Base-by-base conservation (phyloP, 1,140 invertebrate species). In the Drosophila murphyi region DNA sequence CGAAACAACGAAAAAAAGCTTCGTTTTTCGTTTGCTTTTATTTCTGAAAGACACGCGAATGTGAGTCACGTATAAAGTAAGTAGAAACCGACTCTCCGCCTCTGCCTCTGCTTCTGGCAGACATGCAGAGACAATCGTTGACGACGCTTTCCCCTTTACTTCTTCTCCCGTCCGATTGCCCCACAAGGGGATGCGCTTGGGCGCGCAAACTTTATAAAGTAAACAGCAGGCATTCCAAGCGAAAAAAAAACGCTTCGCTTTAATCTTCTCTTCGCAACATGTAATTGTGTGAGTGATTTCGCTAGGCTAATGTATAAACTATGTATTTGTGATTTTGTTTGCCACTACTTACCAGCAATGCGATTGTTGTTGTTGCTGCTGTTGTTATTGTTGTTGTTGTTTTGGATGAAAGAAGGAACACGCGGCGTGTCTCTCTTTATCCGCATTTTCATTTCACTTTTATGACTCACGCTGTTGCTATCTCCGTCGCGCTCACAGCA, bases 351-450 rank as follows among this genome's bases (percentile, higher is more conserved):
- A 94, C 94, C 93, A 92, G 93, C 93, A 71, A 93, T 91, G 51
- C 93, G 93, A 89, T 83, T 88, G 57, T 64, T 86, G 72, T 72
- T 76, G 75, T 72, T 32, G 20, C 67, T 70, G 74, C 72, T 50
- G 67, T 78, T 87, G 56, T 80, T 76, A 71, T 76, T 50, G 67
- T 81, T 89, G 70, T 77, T 89, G 88, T 64, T 68, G 50, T 95
- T 86, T 67, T 94, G 94, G 78, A 94, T 93, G 62, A 95, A 94
- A 75, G 95, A 91, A 37, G 95, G 94, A 62, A 95, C 93, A 82
- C 95, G 95, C 78, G 94, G 94, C 67, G 94, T 94, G 89, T 94
- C 93, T 90, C 95, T 93, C 92, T 95, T 95, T 85, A 95, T 94
- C 93, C 94, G 94, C 95, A 95, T 95, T 79, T 93, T 94, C 82